These are phyloP conservation scores for Cyrtonyx montezumae DNA, from an alignment of 2,113 vertebrate species.

Conservation along the genomic window DNA sequence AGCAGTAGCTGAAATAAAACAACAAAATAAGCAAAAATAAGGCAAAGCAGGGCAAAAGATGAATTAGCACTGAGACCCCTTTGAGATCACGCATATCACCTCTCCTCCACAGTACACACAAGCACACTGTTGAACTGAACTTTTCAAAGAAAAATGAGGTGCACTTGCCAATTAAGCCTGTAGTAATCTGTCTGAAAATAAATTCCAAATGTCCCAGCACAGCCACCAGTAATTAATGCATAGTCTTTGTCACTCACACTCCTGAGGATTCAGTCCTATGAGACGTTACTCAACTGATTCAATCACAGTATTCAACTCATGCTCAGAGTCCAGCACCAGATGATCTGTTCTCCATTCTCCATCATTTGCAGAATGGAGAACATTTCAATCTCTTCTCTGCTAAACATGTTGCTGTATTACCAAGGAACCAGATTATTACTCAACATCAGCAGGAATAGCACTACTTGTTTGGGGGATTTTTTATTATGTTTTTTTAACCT, in stretches of 20 bases:
- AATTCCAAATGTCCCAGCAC: not conserved
- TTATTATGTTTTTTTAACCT: not conserved
- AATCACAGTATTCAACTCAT: not conserved
- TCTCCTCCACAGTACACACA: not conserved
- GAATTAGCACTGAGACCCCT: fast-evolving
- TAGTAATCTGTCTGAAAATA: not conserved
- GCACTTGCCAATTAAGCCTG: not conserved
- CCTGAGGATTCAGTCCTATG: not conserved
- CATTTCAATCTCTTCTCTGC: not conserved
- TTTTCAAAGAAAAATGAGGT: not conserved
- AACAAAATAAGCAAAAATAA: not conserved
- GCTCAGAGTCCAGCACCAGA: not conserved
- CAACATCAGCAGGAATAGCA: not conserved
- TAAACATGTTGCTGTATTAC: not conserved
- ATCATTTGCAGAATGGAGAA: not conserved
- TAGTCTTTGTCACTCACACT: not conserved
- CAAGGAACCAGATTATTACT: not conserved
- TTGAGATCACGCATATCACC: not conserved
- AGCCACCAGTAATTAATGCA: not conserved
- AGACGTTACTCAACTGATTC: not conserved
- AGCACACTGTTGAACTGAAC: not conserved
- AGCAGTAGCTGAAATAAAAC: not conserved
- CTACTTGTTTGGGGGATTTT: not conserved
- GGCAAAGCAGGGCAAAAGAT: not conserved
- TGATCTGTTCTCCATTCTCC: not conserved